Evolutionary conservation across 2,888 invertebrate genomes (phyloP).

Genomic region (Pilophorus perplexus): DNA sequence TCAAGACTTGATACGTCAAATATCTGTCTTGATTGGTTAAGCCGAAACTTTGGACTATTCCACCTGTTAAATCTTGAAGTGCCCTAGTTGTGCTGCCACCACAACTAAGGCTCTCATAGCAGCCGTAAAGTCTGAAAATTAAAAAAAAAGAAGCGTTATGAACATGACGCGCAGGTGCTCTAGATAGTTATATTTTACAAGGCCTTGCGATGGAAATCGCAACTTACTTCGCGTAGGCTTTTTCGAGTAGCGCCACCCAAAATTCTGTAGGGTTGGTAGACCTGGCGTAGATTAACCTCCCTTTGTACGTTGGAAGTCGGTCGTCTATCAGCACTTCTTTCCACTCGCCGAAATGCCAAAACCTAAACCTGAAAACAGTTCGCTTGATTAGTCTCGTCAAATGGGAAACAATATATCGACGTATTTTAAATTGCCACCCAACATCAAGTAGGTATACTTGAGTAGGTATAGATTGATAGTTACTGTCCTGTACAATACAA

Average conservation of each 20-base stretch:
- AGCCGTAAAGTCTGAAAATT: slow-evolving; percentile 62
- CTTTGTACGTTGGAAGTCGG: slow-evolving; percentile 67
- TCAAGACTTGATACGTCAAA: slow-evolving; percentile 65
- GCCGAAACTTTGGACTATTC: slow-evolving; percentile 71
- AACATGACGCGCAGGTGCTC: too few relatives aligned
- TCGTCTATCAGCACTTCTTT: slow-evolving; percentile 73
- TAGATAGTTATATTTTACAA: slow-evolving; percentile 7
- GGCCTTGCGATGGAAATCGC: slow-evolving; percentile 51
- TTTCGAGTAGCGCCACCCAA: slow-evolving; percentile 75
- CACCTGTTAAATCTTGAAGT: slow-evolving; percentile 70
- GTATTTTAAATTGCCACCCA: too few relatives aligned
- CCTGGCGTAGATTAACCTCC: slow-evolving; percentile 62
- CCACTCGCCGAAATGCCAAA: slow-evolving; percentile 81
- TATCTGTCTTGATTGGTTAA: slow-evolving; percentile 64
- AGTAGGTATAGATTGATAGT: too few relatives aligned
- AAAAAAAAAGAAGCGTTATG: too few relatives aligned
- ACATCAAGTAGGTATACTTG: too few relatives aligned
- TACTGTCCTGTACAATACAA: too few relatives aligned
- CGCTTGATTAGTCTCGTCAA: too few relatives aligned
- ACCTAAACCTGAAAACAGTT: slow-evolving; percentile 65
- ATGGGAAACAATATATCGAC: too few relatives aligned
- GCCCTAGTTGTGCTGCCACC: slow-evolving; percentile 66
- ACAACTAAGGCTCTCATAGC: slow-evolving; percentile 62
- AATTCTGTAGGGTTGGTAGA: slow-evolving; percentile 66
- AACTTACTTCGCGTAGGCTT: slow-evolving; percentile 73